Percentiles rank a stretch among this genome's conserved stretches.
Conservation (phyloP, 2,888 invertebrate species). For the Coronaproctus castanopsis region DNA sequence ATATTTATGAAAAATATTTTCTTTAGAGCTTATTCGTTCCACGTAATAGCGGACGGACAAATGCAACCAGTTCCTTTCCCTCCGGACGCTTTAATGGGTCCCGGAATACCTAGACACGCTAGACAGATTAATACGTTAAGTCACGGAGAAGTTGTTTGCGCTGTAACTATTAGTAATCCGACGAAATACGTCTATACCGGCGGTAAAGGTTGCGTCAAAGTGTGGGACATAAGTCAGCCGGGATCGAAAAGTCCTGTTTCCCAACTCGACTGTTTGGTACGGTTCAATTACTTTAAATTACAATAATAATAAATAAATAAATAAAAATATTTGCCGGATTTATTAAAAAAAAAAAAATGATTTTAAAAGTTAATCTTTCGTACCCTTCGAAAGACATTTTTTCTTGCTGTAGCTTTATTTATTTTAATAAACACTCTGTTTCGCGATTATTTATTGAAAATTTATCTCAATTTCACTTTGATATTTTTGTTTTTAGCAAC, state of each 20-base stretch:
- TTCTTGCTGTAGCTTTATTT: too few relatives aligned
- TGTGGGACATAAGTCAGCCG: slow-evolving; percentile 87
- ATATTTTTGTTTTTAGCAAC: slow-evolving; percentile 41
- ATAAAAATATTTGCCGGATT: too few relatives aligned
- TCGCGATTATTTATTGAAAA: too few relatives aligned
- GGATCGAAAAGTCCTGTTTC: slow-evolving; percentile 69
- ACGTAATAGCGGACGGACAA: slow-evolving; percentile 72
- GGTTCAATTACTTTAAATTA: too few relatives aligned
- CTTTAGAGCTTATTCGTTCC: slow-evolving; percentile 81
- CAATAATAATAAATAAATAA: too few relatives aligned
- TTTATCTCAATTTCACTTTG: too few relatives aligned
- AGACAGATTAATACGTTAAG: slow-evolving; percentile 77
- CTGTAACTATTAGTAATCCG: slow-evolving; percentile 85
- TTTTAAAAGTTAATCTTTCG: too few relatives aligned
- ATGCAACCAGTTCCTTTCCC: slow-evolving; percentile 88
- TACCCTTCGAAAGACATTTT: too few relatives aligned
- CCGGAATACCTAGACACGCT: slow-evolving; percentile 82
- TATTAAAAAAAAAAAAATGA: too few relatives aligned
- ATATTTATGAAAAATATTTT: too few relatives aligned
- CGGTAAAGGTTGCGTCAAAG: slow-evolving; percentile 91
- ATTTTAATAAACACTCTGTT: too few relatives aligned
- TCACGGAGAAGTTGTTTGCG: slow-evolving; percentile 93
- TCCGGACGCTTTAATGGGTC: slow-evolving; percentile 76
- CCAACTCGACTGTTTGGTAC: slow-evolving; percentile 74
- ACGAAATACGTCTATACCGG: slow-evolving; percentile 88